phyloP scores from a whole-genome alignment of 2,113 vertebrate species.

The Oenanthe melanoleuca region DNA sequence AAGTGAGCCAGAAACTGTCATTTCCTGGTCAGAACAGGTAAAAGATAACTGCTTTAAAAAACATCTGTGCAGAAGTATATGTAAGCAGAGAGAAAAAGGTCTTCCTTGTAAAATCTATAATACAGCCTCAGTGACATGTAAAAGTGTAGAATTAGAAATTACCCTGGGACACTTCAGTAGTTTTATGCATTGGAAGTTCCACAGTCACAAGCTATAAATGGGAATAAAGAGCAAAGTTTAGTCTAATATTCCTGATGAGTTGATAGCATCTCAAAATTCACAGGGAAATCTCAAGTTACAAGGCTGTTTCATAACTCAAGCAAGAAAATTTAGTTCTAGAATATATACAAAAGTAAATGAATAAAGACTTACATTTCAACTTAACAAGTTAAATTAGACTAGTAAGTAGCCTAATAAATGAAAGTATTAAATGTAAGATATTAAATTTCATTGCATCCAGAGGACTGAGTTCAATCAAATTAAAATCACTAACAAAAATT shows the following conservation, averaged over 20 bases:
- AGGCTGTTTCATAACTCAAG: not conserved
- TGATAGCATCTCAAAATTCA: not conserved
- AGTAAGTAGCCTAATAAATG: not conserved
- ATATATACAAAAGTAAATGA: not conserved
- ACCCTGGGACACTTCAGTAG: not conserved
- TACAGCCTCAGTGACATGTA: not conserved
- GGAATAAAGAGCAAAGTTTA: not conserved
- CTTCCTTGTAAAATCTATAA: not conserved
- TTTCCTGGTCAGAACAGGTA: not conserved
- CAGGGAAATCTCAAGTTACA: not conserved
- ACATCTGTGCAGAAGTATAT: not conserved
- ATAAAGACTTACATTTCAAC: not conserved
- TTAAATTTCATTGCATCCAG: not conserved
- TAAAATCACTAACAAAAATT: not conserved
- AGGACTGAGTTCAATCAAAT: not conserved
- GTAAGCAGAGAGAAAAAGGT: not conserved
- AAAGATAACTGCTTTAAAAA: not conserved
- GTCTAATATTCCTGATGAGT: not conserved
- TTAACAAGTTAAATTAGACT: not conserved
- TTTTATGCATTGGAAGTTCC: not conserved
- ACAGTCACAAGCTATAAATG: not conserved
- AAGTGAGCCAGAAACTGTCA: not conserved
- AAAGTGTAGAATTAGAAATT: not conserved
- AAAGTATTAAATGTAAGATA: not conserved
- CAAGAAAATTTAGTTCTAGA: not conserved